Evolutionary conservation across 2,797 vertebrate species (phyloP), one percentile per base, ranked within the genome.

Genomic region (Hephaestus fuliginosus): DNA sequence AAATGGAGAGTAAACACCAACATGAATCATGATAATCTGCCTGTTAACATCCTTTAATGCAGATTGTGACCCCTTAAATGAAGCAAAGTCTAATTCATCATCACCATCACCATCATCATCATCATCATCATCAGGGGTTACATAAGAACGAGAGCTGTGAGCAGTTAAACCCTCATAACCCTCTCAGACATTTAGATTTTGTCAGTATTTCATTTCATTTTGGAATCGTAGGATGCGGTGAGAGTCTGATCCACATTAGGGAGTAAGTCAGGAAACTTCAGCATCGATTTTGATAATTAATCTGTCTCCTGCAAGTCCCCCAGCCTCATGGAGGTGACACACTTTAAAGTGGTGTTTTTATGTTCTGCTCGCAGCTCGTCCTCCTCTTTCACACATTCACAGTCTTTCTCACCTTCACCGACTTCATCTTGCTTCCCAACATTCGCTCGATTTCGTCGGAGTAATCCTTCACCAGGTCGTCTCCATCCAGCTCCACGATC

Each of bases 341-440:
- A 51, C 18, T 20, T 51, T 3, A 4, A 36, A 36, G 4, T 36
- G 33, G 4, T 36, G 33, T 36, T 36, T 25, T 25, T 25, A 25
- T 25, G 25, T 25, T 25, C 25, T 25, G 25, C 25, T 25, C 25
- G 25, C 25, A 25, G 25, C 25, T 25, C 25, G 25, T 25, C 25
- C 25, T 25, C 25, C 25, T 25, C 25, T 25, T 25, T 25, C 25
- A 25, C 25, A 25, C 25, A 25, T 25, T 25, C 25, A 25, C 25
- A 25, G 25, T 25, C 25, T 25, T 25, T 25, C 25, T 89, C 89
- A 99, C 98, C 97, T 98, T 95, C 14, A 98, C 96, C 0, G 98
- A 98, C 89, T 98, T 98, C 43, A 97, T 98, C 85, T 99, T 99
- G 89, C 97, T 97, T 71, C 95, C 96, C 63, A 99, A 93, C 98